Base-by-base conservation (phyloP, 2,113 vertebrate species). In the Hydropotes inermis region DNA sequence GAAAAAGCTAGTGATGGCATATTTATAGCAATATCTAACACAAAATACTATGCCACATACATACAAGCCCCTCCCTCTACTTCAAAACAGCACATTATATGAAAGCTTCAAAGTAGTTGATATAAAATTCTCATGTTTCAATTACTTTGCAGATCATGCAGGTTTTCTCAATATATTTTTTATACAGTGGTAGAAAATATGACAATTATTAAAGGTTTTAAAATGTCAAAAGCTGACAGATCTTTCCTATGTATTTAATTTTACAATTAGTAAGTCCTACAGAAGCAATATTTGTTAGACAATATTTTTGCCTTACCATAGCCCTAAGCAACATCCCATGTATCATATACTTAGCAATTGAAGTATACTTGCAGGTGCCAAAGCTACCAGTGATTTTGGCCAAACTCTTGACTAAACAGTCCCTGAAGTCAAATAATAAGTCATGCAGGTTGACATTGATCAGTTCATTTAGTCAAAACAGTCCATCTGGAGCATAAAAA, bases 381-480 rank as follows among this genome's bases (percentile, higher is more conserved):
- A 94, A 94, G 3, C 39, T 94, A 27, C 25, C 5, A 79, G 25
- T 83, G 78, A 50, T 54, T 88, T 91, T 67, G 25, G 27, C 5
- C 36, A 96, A 74, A n/a, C 11, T 47, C 61, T 64, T 93, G 79
- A 78, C 54, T 58, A 93, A 94, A n/a, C 28, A 87, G 54, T 57
- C 58, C 28, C 54, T 89, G 11, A 89, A 67, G 21, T 86, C n/a
- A 64, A 67, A 91, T 74, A 85, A 64, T 74, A 54, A 85, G 30
- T 79, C 58, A 89, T 1, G 21, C 12, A 60, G 39, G 50, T 58
- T 92, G 23, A 76, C 11, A 95, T 0, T 91, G 28, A 96, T 94
- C n/a, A 55, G 61, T 36, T 17, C 94, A 52, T 90, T 95, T 64
- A 97, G 16, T 81, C 21, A 83, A 96, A 93, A 95, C 11, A 43